Conservation (phyloP, 1,140 invertebrate genomes). For the Drosophila funebris region DNA sequence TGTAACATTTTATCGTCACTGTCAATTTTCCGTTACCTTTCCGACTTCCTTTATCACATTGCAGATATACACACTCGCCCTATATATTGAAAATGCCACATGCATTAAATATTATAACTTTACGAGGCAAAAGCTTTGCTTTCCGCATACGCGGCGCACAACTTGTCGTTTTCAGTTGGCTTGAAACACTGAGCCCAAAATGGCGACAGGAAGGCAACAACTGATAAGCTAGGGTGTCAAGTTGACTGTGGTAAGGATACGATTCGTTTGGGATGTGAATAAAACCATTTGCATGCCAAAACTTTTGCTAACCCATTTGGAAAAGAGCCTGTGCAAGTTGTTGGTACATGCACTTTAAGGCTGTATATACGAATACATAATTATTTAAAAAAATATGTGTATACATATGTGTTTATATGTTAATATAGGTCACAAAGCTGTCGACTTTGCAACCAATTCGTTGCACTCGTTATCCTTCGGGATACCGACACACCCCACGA, state of each 20-base stretch:
- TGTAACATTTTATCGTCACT: slow-evolving; percentile 5
- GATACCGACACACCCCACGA: slow-evolving; percentile 34
- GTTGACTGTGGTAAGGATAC: slow-evolving; percentile 29
- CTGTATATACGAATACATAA: not conserved
- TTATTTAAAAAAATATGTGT: not conserved
- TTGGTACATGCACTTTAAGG: not conserved
- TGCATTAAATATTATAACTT: slow-evolving; percentile 32
- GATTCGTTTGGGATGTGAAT: not conserved
- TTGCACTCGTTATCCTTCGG: slow-evolving; percentile 72
- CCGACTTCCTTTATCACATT: slow-evolving; percentile 4
- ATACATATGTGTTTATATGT: slow-evolving; percentile 20
- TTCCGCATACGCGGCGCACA: slow-evolving; percentile 12
- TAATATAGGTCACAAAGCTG: slow-evolving; percentile 73
- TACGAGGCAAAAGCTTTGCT: not conserved
- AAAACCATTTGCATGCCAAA: slow-evolving; percentile 46
- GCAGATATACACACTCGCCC: slow-evolving; percentile 11
- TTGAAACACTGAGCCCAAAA: slow-evolving; percentile 46
- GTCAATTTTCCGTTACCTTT: slow-evolving; percentile 8
- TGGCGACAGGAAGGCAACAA: slow-evolving; percentile 24
- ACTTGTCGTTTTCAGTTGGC: slow-evolving; percentile 51
- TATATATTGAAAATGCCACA: slow-evolving; percentile 12
- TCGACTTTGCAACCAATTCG: slow-evolving; percentile 51
- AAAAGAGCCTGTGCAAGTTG: slow-evolving; percentile 9
- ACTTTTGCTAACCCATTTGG: slow-evolving; percentile 32
- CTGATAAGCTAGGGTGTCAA: slow-evolving; percentile 50